phyloP scores from a whole-genome alignment of 2,888 invertebrate species.

The Eupithecia vulgata region DNA sequence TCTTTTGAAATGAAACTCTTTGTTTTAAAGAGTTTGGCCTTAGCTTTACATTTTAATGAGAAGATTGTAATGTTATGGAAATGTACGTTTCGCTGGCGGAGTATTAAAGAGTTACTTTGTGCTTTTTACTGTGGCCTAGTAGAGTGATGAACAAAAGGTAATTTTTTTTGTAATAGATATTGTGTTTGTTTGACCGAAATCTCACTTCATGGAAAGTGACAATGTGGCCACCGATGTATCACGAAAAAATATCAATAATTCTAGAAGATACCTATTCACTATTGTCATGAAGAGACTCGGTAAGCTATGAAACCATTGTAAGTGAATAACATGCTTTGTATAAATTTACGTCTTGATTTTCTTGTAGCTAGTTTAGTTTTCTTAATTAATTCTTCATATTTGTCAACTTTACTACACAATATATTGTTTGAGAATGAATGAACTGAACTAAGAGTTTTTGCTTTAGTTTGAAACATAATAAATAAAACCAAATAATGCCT shows the following conservation, averaged over 20 bases:
- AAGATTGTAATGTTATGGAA: conserved; percentile 40
- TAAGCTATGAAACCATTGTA: not conserved
- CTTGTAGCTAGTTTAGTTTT: no score
- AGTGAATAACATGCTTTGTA: not conserved
- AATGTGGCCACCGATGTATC: not conserved
- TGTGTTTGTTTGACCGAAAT: not conserved
- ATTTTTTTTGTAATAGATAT: not conserved
- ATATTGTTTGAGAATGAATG: not conserved
- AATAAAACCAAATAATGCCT: not conserved
- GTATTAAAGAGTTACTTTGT: not conserved
- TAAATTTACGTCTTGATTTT: not conserved
- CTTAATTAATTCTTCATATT: not conserved
- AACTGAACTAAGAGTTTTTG: not conserved
- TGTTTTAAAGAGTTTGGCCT: conserved; percentile 51
- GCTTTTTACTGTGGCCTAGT: not conserved
- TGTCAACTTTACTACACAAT: not conserved
- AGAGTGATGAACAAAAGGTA: not conserved
- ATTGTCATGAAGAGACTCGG: not conserved
- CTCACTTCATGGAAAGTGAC: not conserved
- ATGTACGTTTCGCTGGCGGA: conserved; percentile 10
- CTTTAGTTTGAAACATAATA: not conserved
- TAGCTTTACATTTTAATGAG: conserved; percentile 50
- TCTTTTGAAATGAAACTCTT: conserved; percentile 57
- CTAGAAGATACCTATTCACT: not conserved
- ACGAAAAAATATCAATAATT: not conserved